These are phyloP conservation scores for Trissolcus brochymenae DNA, from an alignment of 2,888 invertebrate species.

Conservation along the genomic window DNA sequence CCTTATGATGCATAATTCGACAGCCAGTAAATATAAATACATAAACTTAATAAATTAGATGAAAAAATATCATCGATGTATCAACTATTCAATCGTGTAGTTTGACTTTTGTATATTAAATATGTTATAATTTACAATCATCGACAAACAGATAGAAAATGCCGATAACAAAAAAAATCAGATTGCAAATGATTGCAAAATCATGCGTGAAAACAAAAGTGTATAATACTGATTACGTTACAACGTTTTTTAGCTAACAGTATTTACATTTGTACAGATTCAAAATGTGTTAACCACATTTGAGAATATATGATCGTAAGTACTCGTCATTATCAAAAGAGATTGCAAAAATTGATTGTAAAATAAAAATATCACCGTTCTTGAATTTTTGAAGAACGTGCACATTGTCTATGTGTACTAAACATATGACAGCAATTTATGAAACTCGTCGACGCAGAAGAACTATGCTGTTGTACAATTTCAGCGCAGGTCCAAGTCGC, in stretches of 20 bases:
- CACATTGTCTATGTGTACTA: slow-evolving; percentile 16
- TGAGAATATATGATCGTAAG: slow-evolving; percentile 40
- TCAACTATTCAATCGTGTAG: neutral
- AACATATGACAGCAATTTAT: slow-evolving; percentile 60
- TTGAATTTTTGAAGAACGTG: slow-evolving; percentile 1
- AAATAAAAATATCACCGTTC: slow-evolving; percentile 28
- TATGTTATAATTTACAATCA: slow-evolving; percentile 1
- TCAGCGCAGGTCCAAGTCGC: slow-evolving; percentile 90
- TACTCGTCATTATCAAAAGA: slow-evolving; percentile 43
- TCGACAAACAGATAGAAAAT: slow-evolving; percentile 6
- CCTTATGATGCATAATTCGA: too few relatives aligned
- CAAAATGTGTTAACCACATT: slow-evolving; percentile 15
- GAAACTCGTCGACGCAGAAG: slow-evolving; percentile 77
- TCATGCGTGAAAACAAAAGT: slow-evolving; percentile 14
- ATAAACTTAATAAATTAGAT: neutral
- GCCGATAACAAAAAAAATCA: slow-evolving; percentile 7
- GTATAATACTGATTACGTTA: slow-evolving; percentile 45
- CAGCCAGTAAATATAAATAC: neutral
- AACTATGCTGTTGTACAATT: slow-evolving; percentile 85
- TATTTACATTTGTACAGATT: slow-evolving; percentile 52
- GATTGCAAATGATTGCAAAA: slow-evolving; percentile 15
- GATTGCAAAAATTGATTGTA: slow-evolving; percentile 23
- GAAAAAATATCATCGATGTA: neutral
- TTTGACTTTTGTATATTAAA: neutral
- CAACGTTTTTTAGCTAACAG: slow-evolving; percentile 17